These are phyloP conservation scores for Zosterops japonicus DNA, from an alignment of 2,113 vertebrate genomes.

Conservation along the genomic window DNA sequence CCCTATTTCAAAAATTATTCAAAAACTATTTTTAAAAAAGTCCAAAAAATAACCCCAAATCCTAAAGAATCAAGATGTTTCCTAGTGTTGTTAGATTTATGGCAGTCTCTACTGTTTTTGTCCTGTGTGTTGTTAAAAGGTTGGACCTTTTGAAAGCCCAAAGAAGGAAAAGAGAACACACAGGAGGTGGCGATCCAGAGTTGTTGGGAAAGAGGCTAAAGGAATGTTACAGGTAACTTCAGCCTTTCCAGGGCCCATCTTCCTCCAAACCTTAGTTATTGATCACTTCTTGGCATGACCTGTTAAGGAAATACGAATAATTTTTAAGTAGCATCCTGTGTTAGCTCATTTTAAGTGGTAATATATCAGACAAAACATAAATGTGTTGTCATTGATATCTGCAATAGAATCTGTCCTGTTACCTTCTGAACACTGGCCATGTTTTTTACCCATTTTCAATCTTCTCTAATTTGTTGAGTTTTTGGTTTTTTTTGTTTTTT, in stretches of 20 bases:
- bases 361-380: neutral
- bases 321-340: neutral
- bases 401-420: neutral
- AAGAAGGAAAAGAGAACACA: slow-evolving; percentile 94
- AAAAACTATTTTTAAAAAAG: neutral
- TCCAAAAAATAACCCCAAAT: neutral
- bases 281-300: neutral
- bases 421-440: neutral
- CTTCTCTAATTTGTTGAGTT: neutral
- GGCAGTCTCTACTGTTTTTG: slow-evolving; percentile 8
- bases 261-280: neutral
- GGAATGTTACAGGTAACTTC: slow-evolving; percentile 88
- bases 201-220: slow-evolving; percentile 92
- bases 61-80: neutral
- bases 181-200: slow-evolving; percentile 89
- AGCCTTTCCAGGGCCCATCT: neutral
- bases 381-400: neutral
- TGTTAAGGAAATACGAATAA: neutral
- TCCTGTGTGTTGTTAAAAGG: slow-evolving; percentile 75
- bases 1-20: neutral
- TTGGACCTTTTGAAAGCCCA: slow-evolving; percentile 89
- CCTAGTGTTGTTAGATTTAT: neutral
- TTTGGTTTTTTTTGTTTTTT: too few relatives aligned
- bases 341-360: neutral
- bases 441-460: neutral